Evolutionary conservation across 2,888 invertebrate genomes (phyloP), one percentile per base, ranked within the genome.

Genomic region (Leptopilina myrica): DNA sequence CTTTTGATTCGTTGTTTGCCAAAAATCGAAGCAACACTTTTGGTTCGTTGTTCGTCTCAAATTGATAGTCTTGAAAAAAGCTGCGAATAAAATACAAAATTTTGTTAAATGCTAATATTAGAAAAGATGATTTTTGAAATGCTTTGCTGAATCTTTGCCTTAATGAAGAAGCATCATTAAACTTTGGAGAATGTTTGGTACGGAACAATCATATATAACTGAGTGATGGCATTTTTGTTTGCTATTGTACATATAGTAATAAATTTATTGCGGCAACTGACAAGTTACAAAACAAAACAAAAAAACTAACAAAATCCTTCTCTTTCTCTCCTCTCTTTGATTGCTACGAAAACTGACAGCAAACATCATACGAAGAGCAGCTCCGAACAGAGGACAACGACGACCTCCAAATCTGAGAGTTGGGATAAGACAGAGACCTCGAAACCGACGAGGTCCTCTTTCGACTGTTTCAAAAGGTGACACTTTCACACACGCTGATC

Each of bases 381-480:
- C 90, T 91, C 89, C 84, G 91, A 92, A 85, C 91, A 92, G 79
- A 89, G 89, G 84, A 91, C 90, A 65, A 89, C 90, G 79, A 89
- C 91, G 84, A 88, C 89, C 85, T 90, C 90, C 80, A 90, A 90
- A 88, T 89, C 87, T 85, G 90, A 89, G 81, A 89, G 88, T 89
- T 90, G 91, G 91, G 90, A 91, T 86, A 90, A 88, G 86, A 85
- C 85, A 81, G 87, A 88, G 78, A 83, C 87, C 83, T 87, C 89
- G 84, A 82, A 83, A 78, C 89, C 89, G 82, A 88, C 86, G 87
- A 88, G 88, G 83, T 90, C 91, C 83, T 89, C 90, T 85, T 92
- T 91, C 91, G 91, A 92, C 90, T 88, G 86, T 86, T 92, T 91
- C 87, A 91, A 91, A 90, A 92, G 92, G 92, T 92, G 91, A 91